Percentiles rank a stretch among this genome's conserved stretches.
Evolutionary conservation across 2,797 vertebrate species (phyloP).

Genomic region (Melanotaenia pygmaea): DNA sequence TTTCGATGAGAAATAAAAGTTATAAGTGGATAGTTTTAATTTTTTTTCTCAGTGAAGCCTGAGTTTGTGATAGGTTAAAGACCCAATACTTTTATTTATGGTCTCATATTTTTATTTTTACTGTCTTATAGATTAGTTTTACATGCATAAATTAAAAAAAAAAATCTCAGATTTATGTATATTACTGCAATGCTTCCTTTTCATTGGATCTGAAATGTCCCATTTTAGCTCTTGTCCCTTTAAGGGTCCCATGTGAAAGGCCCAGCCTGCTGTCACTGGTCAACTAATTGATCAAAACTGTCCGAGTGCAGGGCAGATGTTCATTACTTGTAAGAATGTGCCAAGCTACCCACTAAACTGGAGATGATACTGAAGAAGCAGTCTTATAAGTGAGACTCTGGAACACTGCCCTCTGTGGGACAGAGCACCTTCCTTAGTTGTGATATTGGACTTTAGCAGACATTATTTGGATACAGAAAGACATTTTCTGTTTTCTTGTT

Average conservation of each 20-base stretch:
- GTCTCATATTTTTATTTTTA: too few species aligned
- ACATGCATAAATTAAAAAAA: not conserved
- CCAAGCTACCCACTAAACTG: not conserved
- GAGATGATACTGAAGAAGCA: not conserved
- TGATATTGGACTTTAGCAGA: not conserved
- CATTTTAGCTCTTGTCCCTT: not conserved
- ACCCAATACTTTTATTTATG: not conserved
- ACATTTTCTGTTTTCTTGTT: not conserved
- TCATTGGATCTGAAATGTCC: not conserved
- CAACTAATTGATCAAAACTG: not conserved
- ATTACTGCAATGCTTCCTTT: not conserved
- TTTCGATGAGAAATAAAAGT: not conserved
- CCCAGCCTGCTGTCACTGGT: not conserved
- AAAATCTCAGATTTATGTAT: not conserved
- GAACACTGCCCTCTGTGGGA: not conserved
- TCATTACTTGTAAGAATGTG: not conserved
- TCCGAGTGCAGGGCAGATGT: not conserved
- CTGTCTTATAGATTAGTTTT: not conserved
- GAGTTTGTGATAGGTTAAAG: not conserved
- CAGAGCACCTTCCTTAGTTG: not conserved
- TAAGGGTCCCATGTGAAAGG: not conserved
- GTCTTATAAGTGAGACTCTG: not conserved
- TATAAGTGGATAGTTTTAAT: not conserved
- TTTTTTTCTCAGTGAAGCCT: not conserved
- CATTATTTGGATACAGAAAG: not conserved